Base-by-base conservation (phyloP, 2,888 invertebrate genomes). In the Pollenia amentaria region DNA sequence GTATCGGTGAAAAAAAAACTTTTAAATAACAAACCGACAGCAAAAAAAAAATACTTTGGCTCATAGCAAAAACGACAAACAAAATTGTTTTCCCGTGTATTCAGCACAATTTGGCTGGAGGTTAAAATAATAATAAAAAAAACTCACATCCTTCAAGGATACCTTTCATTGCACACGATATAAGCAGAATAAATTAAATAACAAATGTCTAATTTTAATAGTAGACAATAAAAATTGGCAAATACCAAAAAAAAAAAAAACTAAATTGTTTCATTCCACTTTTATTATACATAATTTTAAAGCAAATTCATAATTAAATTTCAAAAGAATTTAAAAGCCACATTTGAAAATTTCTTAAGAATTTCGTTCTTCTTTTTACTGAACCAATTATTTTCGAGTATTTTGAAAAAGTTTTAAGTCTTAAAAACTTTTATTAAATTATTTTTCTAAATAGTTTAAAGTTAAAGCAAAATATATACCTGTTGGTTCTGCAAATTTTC, bases 401-500 rank as follows among this genome's bases (percentile, higher is more conserved):
- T 21, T 48, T 55, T 21, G 9, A 29, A 1, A 6, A 29, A 29
- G 6, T 29, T 29, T 6, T 29, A 29, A 29, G 6, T 29, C 29
- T 29, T 29, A 29, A 29, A 29, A 29, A 29, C 29, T 29, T 29
- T 29, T 6, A 29, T 29, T 29, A 46, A 38, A 46, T 11, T 8
- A 29, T 75, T 29, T 18, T 44, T 48, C 1, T 67, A 55, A 46
- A 60, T 18, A 29, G 6, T 60, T 79, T 38, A 77, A 29, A 16
- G 38, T 29, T 60, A 53, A 38, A 11, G n/a, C 9, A 0, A 14
- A 84, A 73, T 62, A 87, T 85, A 87, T 91, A 91, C 91, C 92
- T 91, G 90, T 91, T 90, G 92, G 91, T 89, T 91, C 91, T 89
- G 92, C 91, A 91, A 89, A 91, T 44, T 73, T 89, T 91, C 91